These are phyloP conservation scores for Drosophila pseudoobscura DNA, from an alignment of 1,140 invertebrate species.

Conservation along the genomic window DNA sequence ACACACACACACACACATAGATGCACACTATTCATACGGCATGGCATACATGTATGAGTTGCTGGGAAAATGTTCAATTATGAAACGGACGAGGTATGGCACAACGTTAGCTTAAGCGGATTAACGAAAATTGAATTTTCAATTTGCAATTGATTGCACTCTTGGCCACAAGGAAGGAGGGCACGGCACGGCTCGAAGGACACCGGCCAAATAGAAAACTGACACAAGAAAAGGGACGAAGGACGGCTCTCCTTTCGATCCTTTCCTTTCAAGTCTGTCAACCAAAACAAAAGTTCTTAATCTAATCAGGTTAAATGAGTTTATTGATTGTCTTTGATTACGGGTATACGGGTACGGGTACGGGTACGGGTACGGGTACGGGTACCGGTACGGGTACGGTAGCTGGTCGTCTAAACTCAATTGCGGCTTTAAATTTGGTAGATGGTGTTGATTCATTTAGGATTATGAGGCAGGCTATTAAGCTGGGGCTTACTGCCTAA, in stretches of 20 bases:
- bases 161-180: conserved; percentile 16
- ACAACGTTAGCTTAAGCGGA: conserved; percentile 68
- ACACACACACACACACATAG: background rate
- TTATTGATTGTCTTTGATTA: conserved; percentile 44
- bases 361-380: conserved; percentile 5
- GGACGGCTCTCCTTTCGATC: background rate
- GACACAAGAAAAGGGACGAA: conserved; percentile 10
- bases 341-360: conserved; percentile 9
- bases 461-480: conserved; percentile 10
- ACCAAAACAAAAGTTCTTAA: conserved; percentile 50
- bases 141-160: conserved; percentile 75
- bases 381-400: conserved; percentile 8
- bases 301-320: conserved; percentile 60
- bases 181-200: background rate
- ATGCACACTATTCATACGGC: background rate
- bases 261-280: conserved; percentile 6
- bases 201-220: too few relatives aligned
- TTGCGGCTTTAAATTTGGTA: background rate
- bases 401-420: conserved; percentile 7
- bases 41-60: background rate
- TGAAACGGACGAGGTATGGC: conserved; percentile 39
- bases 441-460: conserved; percentile 7
- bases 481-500: too few relatives aligned
- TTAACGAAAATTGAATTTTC: conserved; percentile 79
- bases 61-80: conserved; percentile 33